Percentiles rank a stretch among this genome's conserved stretches.
These are phyloP conservation scores for Lagodon rhomboides DNA, from an alignment of 2,797 vertebrate species.

Conservation along the genomic window DNA sequence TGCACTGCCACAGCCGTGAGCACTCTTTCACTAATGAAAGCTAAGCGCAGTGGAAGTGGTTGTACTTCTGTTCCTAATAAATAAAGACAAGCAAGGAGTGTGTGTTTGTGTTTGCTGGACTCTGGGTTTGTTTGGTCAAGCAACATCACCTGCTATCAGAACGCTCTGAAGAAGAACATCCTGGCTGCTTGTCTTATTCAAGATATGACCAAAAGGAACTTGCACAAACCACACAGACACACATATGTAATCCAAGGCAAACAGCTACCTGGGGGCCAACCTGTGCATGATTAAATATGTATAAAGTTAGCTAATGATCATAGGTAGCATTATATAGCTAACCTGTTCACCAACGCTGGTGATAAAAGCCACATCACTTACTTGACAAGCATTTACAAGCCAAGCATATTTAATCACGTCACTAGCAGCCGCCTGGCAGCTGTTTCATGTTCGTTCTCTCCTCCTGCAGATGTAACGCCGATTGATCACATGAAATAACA, in stretches of 20 bases:
- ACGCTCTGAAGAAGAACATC: neutral
- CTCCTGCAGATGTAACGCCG: neutral
- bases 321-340: neutral
- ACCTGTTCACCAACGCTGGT: neutral
- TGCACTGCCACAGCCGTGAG: neutral
- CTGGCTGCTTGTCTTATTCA: neutral
- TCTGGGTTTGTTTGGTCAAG: neutral
- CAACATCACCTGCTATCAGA: neutral
- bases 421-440: neutral
- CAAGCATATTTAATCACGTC: neutral
- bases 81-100: neutral
- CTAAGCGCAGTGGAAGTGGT: neutral
- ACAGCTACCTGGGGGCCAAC: too few relatives aligned
- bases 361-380: neutral
- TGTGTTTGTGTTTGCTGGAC: constrained; percentile 1
- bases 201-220: neutral
- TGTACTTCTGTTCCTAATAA: neutral
- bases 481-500: neutral
- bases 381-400: neutral
- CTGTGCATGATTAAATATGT: neutral
- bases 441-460: neutral
- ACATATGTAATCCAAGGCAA: neutral
- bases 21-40: neutral
- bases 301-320: neutral
- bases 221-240: neutral